These are phyloP conservation scores for Chrysoperla carnea DNA, from an alignment of 1,140 invertebrate species.

Conservation along the genomic window DNA sequence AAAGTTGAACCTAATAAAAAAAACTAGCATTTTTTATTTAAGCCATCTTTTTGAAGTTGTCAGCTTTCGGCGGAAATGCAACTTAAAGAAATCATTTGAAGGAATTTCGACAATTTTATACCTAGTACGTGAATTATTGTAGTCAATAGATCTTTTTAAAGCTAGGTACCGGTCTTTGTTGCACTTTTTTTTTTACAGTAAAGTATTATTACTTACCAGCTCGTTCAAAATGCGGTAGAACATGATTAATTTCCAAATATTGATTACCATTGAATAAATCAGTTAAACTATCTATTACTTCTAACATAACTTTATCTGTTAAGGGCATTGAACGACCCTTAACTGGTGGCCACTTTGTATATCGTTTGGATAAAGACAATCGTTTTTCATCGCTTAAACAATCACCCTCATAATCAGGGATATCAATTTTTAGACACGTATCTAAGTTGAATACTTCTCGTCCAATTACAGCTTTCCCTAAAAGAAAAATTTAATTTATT, in stretches of 20 bases:
- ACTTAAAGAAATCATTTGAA: no score
- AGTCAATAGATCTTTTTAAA: no score
- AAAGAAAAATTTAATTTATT: conserved; percentile 3
- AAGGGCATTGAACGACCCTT: conserved; percentile 21
- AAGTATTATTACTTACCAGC: conserved; percentile 15
- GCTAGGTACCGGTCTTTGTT: no score
- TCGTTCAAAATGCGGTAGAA: conserved; percentile 34
- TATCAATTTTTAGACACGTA: conserved; percentile 30
- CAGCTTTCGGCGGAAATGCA: no score
- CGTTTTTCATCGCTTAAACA: conserved; percentile 20
- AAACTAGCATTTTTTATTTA: no score
- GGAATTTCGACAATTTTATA: no score
- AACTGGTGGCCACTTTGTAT: conserved; percentile 24
- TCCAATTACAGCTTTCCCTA: conserved; percentile 11
- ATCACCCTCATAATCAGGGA: conserved; percentile 32
- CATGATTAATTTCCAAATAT: conserved; percentile 24
- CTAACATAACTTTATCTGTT: conserved; percentile 24
- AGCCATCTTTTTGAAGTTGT: no score
- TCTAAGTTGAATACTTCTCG: conserved; percentile 34
- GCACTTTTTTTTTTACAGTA: no score
- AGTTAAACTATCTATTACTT: conserved; percentile 18
- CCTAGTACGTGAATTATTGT: no score
- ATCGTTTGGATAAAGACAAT: conserved; percentile 23
- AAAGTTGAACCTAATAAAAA: no score
- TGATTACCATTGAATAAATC: conserved; percentile 19